Conservation (phyloP, 2,113 vertebrate species). For the Hippocampus mohnikei region DNA sequence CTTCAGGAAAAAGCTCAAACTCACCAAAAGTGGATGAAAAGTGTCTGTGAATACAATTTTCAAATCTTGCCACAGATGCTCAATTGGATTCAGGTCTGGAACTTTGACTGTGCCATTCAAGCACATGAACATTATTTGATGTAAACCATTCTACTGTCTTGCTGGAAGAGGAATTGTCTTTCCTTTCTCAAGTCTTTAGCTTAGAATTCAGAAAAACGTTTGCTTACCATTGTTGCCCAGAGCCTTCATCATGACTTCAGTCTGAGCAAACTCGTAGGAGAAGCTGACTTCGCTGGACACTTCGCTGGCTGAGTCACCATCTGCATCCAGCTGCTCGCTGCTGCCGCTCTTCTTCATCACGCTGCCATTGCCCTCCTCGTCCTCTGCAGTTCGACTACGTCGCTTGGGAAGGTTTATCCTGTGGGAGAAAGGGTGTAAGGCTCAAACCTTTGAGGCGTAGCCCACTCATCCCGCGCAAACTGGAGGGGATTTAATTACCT, state of each 20-base stretch:
- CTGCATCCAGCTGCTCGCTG: slow-evolving; percentile 85
- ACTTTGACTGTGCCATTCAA: too few species aligned
- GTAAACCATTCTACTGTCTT: too few species aligned
- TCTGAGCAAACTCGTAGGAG: slow-evolving; percentile 95
- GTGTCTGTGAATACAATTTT: too few species aligned
- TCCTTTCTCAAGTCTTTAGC: too few species aligned
- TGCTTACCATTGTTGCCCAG: slow-evolving; percentile 84
- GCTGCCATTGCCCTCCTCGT: slow-evolving; percentile 75
- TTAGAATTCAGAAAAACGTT: too few species aligned
- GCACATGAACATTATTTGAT: too few species aligned
- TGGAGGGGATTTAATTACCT: slow-evolving; percentile 69
- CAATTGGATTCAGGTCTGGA: too few species aligned
- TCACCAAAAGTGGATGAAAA: too few species aligned
- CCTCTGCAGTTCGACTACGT: slow-evolving; percentile 70
- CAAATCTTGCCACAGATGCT: too few species aligned
- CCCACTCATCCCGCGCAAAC: not conserved
- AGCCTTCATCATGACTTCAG: slow-evolving; percentile 97
- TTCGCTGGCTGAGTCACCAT: slow-evolving; percentile 89
- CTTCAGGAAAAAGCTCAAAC: too few species aligned
- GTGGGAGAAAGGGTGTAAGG: not conserved
- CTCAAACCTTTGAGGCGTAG: too few species aligned
- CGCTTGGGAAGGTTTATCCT: slow-evolving; percentile 92
- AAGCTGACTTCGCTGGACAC: slow-evolving; percentile 93
- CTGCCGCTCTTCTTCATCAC: slow-evolving; percentile 79
- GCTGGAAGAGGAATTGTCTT: too few species aligned